Conservation (phyloP, 2,888 invertebrate species). For the Drosophila sordidula region DNA sequence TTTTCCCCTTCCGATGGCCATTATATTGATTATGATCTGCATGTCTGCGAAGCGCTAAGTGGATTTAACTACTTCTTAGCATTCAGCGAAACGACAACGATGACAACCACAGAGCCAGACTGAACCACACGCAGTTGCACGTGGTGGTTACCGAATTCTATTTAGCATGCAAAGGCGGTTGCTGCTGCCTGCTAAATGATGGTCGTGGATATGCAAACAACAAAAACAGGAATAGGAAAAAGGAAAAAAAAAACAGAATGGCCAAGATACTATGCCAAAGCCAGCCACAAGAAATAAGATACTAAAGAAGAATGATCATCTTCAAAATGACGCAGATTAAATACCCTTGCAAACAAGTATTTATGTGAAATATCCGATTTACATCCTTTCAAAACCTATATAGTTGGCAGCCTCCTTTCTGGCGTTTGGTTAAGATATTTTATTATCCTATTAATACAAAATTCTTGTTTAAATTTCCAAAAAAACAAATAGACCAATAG, state of each 20-base stretch:
- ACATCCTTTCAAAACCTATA: too few species aligned
- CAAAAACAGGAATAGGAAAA: constrained; percentile 10
- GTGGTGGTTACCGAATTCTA: constrained; percentile 44
- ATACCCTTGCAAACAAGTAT: background rate
- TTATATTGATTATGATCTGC: constrained; percentile 36
- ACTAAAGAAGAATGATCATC: background rate
- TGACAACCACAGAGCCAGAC: constrained; percentile 21
- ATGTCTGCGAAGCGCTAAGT: constrained; percentile 38
- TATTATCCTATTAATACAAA: too few species aligned
- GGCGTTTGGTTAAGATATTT: too few species aligned
- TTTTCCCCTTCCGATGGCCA: constrained; percentile 19
- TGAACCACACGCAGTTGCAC: constrained; percentile 14
- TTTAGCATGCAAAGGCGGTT: constrained; percentile 64
- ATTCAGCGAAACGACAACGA: constrained; percentile 23
- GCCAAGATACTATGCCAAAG: constrained; percentile 28
- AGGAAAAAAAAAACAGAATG: constrained; percentile 8
- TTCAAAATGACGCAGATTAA: background rate
- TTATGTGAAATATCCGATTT: too few species aligned
- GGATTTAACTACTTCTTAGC: constrained; percentile 34
- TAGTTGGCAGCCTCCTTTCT: too few species aligned
- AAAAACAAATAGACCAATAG: too few species aligned
- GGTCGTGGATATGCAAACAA: constrained; percentile 20
- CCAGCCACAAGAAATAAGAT: constrained; percentile 8
- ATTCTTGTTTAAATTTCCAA: too few species aligned
- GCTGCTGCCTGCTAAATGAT: constrained; percentile 28